Conservation (phyloP, 1,140 invertebrate genomes). For the Papilio dardanus region DNA sequence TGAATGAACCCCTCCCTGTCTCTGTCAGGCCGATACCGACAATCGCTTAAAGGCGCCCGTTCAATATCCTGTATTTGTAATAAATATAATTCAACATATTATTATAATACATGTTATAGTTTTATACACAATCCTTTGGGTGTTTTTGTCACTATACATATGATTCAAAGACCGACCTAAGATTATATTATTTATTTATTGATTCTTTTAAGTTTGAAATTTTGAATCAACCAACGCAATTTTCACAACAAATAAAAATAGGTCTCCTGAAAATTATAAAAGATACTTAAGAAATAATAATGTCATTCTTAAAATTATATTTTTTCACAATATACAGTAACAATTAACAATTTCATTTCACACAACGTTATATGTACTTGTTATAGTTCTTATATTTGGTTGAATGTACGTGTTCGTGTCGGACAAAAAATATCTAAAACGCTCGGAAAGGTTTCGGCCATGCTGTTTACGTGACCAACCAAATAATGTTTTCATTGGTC, state of each 20-base stretch:
- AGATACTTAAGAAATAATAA: not conserved
- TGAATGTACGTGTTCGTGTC: slow-evolving; percentile 5
- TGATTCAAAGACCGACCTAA: not conserved
- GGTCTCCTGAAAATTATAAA: not conserved
- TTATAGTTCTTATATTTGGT: slow-evolving; percentile 11
- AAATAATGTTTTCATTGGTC: slow-evolving; percentile 48
- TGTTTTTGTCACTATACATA: not conserved
- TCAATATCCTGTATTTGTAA: slow-evolving; percentile 35
- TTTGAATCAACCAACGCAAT: not conserved
- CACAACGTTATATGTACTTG: not conserved
- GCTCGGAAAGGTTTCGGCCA: slow-evolving; percentile 22
- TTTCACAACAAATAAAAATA: not conserved
- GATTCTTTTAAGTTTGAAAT: not conserved
- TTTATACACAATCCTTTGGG: not conserved
- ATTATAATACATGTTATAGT: no score
- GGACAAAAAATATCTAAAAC: slow-evolving; percentile 25
- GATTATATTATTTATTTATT: not conserved
- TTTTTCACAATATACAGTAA: not conserved
- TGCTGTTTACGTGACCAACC: slow-evolving; percentile 41
- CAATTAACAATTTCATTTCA: not conserved
- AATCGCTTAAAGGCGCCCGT: slow-evolving; percentile 28
- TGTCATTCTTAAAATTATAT: not conserved
- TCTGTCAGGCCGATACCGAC: not conserved
- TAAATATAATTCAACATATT: slow-evolving; percentile 4
- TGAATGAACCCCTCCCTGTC: slow-evolving; percentile 12